Evolutionary conservation across 2,888 invertebrate genomes (phyloP).

Genomic region (Nymphalis urticae): DNA sequence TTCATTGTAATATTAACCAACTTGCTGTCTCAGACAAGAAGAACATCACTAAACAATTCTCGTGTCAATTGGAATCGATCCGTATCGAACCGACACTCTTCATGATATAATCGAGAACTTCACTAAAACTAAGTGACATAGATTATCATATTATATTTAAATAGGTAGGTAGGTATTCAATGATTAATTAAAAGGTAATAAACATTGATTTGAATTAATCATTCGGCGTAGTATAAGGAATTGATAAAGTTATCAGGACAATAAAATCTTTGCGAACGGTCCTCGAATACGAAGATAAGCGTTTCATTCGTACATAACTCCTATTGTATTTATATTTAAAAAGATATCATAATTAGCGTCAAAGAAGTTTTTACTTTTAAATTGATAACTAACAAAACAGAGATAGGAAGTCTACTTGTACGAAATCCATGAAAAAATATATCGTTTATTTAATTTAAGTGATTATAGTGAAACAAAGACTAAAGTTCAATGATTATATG

Average conservation of each 20-base stretch:
- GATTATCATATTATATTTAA: no score
- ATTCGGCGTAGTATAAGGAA: slow-evolving; percentile 12
- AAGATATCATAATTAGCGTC: slow-evolving; percentile 23
- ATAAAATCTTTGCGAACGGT: slow-evolving; percentile 55
- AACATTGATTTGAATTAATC: slow-evolving; percentile 4
- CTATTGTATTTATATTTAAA: slow-evolving; percentile 23
- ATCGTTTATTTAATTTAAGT: not conserved
- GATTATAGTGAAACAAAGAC: not conserved
- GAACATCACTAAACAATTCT: no score
- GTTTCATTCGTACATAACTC: slow-evolving; percentile 22
- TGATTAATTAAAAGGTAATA: not conserved
- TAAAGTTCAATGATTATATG: not conserved
- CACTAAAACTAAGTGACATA: no score
- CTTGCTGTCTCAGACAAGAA: no score
- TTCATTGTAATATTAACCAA: no score
- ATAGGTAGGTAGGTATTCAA: no score
- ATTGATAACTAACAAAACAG: slow-evolving; percentile 18
- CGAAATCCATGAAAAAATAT: not conserved
- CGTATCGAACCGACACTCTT: no score
- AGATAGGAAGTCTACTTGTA: not conserved
- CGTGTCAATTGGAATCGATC: no score
- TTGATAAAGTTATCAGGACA: slow-evolving; percentile 42
- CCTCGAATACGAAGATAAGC: slow-evolving; percentile 39
- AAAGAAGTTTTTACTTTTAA: slow-evolving; percentile 9
- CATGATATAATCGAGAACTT: no score